Percentiles rank a stretch among this genome's conserved stretches.
These are phyloP conservation scores for Amaurobius ferox DNA, from an alignment of 2,888 invertebrate species.

Conservation along the genomic window DNA sequence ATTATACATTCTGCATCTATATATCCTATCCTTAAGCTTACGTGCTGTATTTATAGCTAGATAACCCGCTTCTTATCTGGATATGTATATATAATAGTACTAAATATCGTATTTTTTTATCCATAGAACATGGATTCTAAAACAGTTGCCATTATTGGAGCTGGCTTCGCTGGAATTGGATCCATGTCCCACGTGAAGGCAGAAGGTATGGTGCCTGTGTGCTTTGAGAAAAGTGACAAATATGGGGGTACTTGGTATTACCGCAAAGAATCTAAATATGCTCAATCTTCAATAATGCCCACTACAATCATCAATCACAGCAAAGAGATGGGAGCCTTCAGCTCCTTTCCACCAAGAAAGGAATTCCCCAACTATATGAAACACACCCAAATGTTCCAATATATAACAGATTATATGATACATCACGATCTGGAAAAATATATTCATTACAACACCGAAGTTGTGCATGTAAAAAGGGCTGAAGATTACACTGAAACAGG, in stretches of 20 bases:
- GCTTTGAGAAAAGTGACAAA: slow-evolving; percentile 76
- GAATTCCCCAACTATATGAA: slow-evolving; percentile 79
- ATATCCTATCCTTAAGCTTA: too few species aligned
- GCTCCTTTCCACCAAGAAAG: slow-evolving; percentile 78
- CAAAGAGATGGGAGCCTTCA: slow-evolving; percentile 78
- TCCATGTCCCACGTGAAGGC: slow-evolving; percentile 77
- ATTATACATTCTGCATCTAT: too few species aligned
- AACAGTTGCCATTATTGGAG: slow-evolving; percentile 76
- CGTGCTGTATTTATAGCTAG: too few species aligned
- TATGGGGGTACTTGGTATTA: slow-evolving; percentile 77
- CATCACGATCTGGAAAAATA: slow-evolving; percentile 71
- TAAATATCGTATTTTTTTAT: too few species aligned
- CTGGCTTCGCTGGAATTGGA: slow-evolving; percentile 78
- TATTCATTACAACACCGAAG: slow-evolving; percentile 68
- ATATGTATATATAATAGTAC: too few species aligned
- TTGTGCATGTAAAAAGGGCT: slow-evolving; percentile 25
- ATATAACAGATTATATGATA: slow-evolving; percentile 74
- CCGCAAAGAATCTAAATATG: slow-evolving; percentile 69
- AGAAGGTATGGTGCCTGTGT: slow-evolving; percentile 76
- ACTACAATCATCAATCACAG: slow-evolving; percentile 77
- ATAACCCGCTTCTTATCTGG: too few species aligned
- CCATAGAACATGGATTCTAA: neutral
- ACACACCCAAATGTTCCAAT: slow-evolving; percentile 77
- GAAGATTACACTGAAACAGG: slow-evolving; percentile 62
- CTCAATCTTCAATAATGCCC: slow-evolving; percentile 76